Conservation (phyloP, 2,113 vertebrate genomes). For the Anolis carolinensis region DNA sequence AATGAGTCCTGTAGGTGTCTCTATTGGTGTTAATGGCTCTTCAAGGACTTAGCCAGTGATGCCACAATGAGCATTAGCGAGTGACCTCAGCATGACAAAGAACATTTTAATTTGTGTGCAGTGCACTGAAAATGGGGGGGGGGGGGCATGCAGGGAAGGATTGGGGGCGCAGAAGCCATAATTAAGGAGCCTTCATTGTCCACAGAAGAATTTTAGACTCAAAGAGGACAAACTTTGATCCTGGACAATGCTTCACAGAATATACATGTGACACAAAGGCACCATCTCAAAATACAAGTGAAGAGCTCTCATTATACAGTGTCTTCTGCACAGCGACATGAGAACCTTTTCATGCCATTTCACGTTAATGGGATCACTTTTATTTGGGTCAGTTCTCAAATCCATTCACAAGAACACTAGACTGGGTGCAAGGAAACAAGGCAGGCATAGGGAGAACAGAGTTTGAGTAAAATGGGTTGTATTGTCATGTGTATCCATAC, state of each 20-base stretch:
- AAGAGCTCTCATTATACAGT: constrained; percentile 28
- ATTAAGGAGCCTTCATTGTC: constrained; percentile 39
- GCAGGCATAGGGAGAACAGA: not conserved
- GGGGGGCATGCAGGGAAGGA: constrained; percentile 10
- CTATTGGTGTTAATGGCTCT: constrained; percentile 86
- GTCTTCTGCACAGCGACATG: not conserved
- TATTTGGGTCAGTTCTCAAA: not conserved
- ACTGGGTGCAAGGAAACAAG: not conserved
- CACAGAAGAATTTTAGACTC: constrained; percentile 53
- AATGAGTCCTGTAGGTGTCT: constrained; percentile 75
- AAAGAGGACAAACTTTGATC: constrained; percentile 43
- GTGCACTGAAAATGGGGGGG: fast-evolving
- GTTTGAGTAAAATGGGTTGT: no score
- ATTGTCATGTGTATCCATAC: not conserved
- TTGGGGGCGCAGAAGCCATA: constrained; percentile 2
- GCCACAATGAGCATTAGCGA: constrained; percentile 84
- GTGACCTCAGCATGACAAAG: constrained; percentile 78
- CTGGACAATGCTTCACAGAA: constrained; percentile 27
- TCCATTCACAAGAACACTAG: not conserved
- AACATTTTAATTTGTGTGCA: constrained; percentile 51
- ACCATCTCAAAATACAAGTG: not conserved
- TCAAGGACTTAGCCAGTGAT: constrained; percentile 82
- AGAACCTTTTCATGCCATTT: not conserved
- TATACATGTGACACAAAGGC: constrained; percentile 46
- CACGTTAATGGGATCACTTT: not conserved